A percentile compares a stretch with the other conserved stretches of the same genome.
phyloP scores from a whole-genome alignment of 2,888 invertebrate species.

The Drosophila vallismaia region DNA sequence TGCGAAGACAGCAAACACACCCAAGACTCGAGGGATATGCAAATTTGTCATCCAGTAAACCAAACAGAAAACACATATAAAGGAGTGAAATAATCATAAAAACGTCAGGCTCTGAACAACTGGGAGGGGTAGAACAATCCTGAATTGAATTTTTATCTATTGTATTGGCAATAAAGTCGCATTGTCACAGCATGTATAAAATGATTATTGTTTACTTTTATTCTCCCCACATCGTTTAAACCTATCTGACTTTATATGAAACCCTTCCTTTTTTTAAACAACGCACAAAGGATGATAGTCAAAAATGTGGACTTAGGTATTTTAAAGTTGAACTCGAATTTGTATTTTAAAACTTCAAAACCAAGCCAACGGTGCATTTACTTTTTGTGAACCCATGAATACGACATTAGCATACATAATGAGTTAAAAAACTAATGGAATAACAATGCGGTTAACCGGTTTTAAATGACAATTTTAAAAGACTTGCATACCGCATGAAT shows the following conservation, averaged over 20 bases:
- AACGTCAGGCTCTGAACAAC: constrained; percentile 56
- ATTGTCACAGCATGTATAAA: constrained; percentile 68
- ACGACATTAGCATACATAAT: background rate
- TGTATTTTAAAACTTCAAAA: background rate
- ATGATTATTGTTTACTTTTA: constrained; percentile 64
- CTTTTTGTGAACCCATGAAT: background rate
- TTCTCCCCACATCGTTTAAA: background rate
- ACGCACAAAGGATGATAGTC: background rate
- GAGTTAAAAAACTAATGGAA: background rate
- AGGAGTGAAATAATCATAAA: constrained; percentile 83
- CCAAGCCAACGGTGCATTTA: background rate
- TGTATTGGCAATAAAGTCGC: constrained; percentile 77
- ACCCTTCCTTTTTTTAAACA: background rate
- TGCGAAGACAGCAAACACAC: constrained; percentile 41
- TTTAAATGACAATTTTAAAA: background rate
- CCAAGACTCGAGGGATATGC: constrained; percentile 59
- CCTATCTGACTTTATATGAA: background rate
- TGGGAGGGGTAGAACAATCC: constrained; percentile 56
- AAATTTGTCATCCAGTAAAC: constrained; percentile 75
- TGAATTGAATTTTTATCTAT: constrained; percentile 84
- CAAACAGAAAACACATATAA: constrained; percentile 57
- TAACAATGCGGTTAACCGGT: background rate
- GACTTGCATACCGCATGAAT: background rate
- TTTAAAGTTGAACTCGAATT: too few relatives aligned
- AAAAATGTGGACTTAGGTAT: background rate